Evolutionary conservation across 2,888 invertebrate species (phyloP), one percentile per base, ranked within the genome.

Genomic region (Caenorhabditis sp.): DNA sequence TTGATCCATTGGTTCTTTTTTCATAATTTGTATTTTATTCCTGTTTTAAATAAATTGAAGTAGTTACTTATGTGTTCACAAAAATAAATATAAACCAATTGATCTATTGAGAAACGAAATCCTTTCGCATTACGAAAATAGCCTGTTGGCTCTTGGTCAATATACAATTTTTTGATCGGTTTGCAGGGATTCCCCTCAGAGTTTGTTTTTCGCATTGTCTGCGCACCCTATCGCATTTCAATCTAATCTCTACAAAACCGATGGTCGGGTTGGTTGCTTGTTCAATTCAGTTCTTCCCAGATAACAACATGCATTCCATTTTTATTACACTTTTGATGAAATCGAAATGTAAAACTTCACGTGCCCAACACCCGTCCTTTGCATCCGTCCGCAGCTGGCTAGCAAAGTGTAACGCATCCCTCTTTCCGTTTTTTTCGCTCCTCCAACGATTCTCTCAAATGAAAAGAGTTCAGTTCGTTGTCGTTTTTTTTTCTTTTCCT

Each of bases 211-310:
- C 40, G 37, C 37, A 35, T 61, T 1, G 50, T 58, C 65, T 58
- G 53, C 65, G 53, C 53, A 20, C 44, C 47, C 61, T 60, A 76
- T 76, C 67, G 61, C 76, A 67, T 67, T 65, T 76, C 67, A 65
- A 70, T 53, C 53, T 26, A 53, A 53, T 53, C 26, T 58, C 60
- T 51, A 61, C 67, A 56, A 64, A 72, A 58, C 53, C 53, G 32
- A 37, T 50, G 20, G 69, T 58, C 60, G 50, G 56, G 28, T 69
- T 28, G 28, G 32, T 20, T 64, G 20, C 15, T 53, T 32, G 35
- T 44, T 20, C 22, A 13, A 20, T 53, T 37, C 55, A 37, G 37
- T 55, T 35, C 37, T 32, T 53, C 26, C 24, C 11, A 40, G 15
- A 40, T 24, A 51, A 60, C 1, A n/a, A 20, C 47, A 11, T 13